Conservation (phyloP, 2,113 vertebrate species). For the Vulpes vulpes region DNA sequence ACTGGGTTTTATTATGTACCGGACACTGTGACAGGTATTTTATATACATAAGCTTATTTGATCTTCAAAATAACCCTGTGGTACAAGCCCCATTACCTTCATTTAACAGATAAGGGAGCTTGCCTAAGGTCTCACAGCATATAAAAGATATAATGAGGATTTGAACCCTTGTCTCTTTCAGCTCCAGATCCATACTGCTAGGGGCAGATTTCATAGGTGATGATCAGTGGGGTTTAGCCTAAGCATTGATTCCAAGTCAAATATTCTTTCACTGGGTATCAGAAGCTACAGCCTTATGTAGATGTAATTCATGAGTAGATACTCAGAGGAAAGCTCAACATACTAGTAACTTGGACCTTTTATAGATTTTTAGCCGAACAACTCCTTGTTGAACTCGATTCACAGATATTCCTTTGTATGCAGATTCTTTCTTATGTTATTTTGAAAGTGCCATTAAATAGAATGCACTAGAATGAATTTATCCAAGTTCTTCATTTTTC, state of each 20-base stretch:
- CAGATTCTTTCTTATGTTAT: not conserved
- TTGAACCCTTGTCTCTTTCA: conserved; percentile 29
- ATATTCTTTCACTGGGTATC: conserved; percentile 17
- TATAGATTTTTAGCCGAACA: not conserved
- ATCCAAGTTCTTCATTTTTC: not conserved
- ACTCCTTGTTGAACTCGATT: not conserved
- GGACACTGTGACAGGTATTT: not conserved
- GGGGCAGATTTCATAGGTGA: not conserved
- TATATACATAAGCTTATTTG: not conserved
- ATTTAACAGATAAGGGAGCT: not conserved
- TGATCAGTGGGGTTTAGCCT: not conserved
- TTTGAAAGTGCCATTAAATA: conserved; percentile 22
- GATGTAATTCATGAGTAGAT: not conserved
- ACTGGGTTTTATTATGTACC: conserved; percentile 14
- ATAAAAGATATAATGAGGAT: not conserved
- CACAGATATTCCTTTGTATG: not conserved
- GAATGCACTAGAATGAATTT: not conserved
- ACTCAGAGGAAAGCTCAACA: not conserved
- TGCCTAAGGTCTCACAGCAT: not conserved
- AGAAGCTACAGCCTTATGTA: not conserved
- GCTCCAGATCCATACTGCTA: not conserved
- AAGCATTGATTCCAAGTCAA: conserved; percentile 34
- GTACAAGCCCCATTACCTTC: not conserved
- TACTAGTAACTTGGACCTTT: not conserved
- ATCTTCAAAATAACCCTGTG: not conserved